phyloP scores from a whole-genome alignment of 2,888 invertebrate species.

The Conomelus anceps region DNA sequence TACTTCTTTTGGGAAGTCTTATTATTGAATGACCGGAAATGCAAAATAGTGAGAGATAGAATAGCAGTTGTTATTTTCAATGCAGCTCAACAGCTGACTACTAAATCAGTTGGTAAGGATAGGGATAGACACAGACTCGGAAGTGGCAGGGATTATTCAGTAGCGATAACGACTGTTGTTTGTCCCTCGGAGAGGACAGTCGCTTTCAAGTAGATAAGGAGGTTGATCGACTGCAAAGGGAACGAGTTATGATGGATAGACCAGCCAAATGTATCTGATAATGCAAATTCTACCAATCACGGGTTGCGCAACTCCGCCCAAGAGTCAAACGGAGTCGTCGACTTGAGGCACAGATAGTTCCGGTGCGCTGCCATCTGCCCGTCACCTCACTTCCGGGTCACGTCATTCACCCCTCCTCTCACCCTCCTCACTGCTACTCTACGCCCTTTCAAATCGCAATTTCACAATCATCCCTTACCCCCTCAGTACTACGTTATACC shows the following conservation, averaged over 20 bases:
- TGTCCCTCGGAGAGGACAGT: background rate
- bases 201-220: background rate
- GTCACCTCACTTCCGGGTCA: conserved; percentile 2
- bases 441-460: background rate
- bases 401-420: background rate
- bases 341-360: conserved; percentile 11
- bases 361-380: conserved; percentile 9
- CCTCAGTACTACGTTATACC: too few relatives aligned
- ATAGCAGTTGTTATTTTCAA: background rate
- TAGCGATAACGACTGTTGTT: background rate
- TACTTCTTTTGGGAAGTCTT: too few relatives aligned
- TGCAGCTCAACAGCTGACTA: background rate
- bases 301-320: background rate
- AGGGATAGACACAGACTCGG: background rate
- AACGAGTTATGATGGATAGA: background rate
- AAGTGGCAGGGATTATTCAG: background rate
- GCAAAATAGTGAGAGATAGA: background rate
- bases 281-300: conserved; percentile 8
- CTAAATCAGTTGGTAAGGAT: background rate
- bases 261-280: background rate
- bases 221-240: background rate
- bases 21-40: too few relatives aligned
- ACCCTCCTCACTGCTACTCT: background rate
- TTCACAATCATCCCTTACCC: background rate
- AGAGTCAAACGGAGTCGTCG: background rate